Percentiles rank a stretch among this genome's conserved stretches.
phyloP scores from a whole-genome alignment of 1,140 invertebrate species.

The Hylaeus volcanicus region DNA sequence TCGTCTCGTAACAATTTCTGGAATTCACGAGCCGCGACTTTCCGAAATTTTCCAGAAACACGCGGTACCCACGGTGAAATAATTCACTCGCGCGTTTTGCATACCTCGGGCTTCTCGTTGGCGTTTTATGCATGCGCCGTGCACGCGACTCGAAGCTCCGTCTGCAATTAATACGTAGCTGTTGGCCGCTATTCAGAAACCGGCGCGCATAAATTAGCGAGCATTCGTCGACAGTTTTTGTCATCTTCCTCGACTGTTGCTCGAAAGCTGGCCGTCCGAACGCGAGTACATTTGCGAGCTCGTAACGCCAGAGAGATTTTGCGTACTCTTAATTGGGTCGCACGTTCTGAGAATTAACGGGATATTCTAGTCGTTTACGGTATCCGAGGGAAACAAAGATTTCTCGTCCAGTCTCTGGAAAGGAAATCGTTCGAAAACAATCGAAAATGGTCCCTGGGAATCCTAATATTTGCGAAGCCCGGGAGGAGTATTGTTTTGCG shows the following conservation, averaged over 20 bases:
- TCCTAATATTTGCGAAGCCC: not conserved
- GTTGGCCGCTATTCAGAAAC: not conserved
- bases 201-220: conserved; percentile 9
- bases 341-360: not conserved
- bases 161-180: conserved; percentile 4
- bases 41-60: not conserved
- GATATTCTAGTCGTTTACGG: not conserved
- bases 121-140: not conserved
- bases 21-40: not conserved
- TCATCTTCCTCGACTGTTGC: not conserved
- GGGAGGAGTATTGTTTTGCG: not conserved
- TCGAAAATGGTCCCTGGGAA: not conserved
- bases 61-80: not conserved
- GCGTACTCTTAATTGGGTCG: not conserved
- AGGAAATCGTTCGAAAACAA: not conserved
- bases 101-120: not conserved
- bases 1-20: too few relatives aligned
- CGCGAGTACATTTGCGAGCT: not conserved
- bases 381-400: too few relatives aligned
- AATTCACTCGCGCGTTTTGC: conserved; percentile 14
- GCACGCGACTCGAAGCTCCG: not conserved
- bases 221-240: not conserved
- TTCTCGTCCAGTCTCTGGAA: too few relatives aligned
- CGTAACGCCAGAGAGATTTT: not conserved
- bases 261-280: not conserved